Evolutionary conservation across 2,888 invertebrate species (phyloP), one percentile per base, ranked within the genome.

Genomic region (Brachyopa scutellaris): DNA sequence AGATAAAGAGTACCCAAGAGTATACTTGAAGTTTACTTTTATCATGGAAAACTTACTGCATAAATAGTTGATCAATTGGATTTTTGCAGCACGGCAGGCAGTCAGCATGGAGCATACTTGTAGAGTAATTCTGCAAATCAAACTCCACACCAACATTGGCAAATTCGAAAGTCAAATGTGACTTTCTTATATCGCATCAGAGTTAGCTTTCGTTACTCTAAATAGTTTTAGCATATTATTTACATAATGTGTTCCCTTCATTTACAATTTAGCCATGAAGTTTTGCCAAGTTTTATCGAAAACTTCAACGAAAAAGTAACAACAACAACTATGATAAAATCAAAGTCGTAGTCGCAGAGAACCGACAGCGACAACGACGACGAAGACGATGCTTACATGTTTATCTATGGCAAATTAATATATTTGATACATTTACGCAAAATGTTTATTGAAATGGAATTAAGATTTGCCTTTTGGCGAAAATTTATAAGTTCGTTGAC

Each of bases 211-310:
- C 64, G 64, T 73, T 64, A 49, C 73, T 64, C 64, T 13, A 42
- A 73, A 66, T 64, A 64, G 73, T 73, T 66, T 45, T 36, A 49
- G 69, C 77, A 70, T 51, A 78, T 42, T 51, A 72, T 78, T 70
- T 78, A 51, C 78, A 78, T 78, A 64, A 78, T 72, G 29, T 57
- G 49, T 70, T 78, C 42, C 53, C 45, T 42, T 55, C 55, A 38
- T 66, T 72, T 66, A 49, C 64, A 64, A 57, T 70, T 70, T 64
- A 19, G n/a, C 61, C 49, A 66, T 36, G 23, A 31, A 64, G 64
- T 72, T 67, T 40, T 38, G 36, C 23, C 26, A 36, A 59, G 11
- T 53, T 66, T 66, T 67, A 38, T 79, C 31, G 51, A 11, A 70
- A 55, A 78, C 36, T 55, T 26, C 8, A 7, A 7, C 26, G 19